phyloP scores from a whole-genome alignment of 2,113 vertebrate species.

The Lonchura striata region DNA sequence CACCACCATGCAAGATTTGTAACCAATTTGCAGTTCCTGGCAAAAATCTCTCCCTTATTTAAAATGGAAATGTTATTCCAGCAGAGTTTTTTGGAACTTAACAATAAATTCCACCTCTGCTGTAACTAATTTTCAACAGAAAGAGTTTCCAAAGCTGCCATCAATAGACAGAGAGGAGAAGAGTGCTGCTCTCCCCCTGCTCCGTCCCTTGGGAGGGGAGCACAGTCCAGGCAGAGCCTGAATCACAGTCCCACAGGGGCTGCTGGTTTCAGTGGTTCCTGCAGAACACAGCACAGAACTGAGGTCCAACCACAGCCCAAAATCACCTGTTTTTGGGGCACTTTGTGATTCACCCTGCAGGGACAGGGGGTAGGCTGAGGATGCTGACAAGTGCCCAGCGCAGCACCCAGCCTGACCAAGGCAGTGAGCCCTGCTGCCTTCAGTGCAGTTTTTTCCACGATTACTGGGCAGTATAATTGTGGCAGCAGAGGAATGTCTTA shows the following conservation, averaged over 20 bases:
- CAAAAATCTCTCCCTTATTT: neutral
- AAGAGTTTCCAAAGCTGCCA: neutral
- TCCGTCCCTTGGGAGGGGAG: slow-evolving; percentile 36
- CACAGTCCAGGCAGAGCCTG: neutral
- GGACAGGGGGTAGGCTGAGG: neutral
- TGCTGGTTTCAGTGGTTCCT: slow-evolving; percentile 42
- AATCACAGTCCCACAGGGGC: neutral
- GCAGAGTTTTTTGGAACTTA: neutral
- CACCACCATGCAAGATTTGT: neutral
- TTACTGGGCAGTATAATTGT: neutral
- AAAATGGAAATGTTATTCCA: neutral
- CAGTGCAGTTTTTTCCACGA: no score
- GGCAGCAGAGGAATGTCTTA: slow-evolving; percentile 56
- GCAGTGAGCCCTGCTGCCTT: neutral
- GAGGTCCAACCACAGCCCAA: neutral
- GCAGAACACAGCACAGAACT: slow-evolving; percentile 41
- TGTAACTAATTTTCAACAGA: neutral
- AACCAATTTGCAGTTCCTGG: neutral
- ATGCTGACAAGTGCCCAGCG: neutral
- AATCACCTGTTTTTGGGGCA: neutral
- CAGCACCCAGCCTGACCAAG: neutral
- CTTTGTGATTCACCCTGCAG: neutral
- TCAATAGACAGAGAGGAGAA: neutral
- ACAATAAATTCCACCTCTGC: neutral
- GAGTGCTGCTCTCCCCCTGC: neutral